Conservation (phyloP, 2,888 invertebrate genomes). For the Drosophila imparisetae region DNA sequence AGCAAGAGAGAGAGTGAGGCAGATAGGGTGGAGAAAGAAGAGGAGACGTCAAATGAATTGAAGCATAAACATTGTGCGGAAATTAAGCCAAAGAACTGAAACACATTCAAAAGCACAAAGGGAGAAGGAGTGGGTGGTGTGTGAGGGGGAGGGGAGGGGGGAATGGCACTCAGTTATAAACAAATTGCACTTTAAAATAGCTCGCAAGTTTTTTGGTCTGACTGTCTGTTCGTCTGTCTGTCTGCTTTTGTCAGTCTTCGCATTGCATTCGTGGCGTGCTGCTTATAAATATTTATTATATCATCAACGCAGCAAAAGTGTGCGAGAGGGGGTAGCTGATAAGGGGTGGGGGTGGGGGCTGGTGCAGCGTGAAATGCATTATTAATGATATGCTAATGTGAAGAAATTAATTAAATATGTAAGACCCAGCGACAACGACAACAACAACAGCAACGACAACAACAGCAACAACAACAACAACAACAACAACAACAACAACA, state of each 20-base stretch:
- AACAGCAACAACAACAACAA: background rate
- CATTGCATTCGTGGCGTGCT: slow-evolving; percentile 49
- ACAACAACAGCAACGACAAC: too few species aligned
- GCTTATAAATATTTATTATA: slow-evolving; percentile 73
- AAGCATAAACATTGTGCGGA: slow-evolving; percentile 71
- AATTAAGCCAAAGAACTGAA: slow-evolving; percentile 61
- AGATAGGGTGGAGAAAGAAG: background rate
- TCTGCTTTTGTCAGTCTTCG: slow-evolving; percentile 17
- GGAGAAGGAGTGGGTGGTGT: background rate
- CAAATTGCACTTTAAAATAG: slow-evolving; percentile 64
- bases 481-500: too few species aligned
- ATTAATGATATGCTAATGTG: slow-evolving; percentile 78
- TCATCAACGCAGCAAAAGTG: slow-evolving; percentile 48
- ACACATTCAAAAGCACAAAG: slow-evolving; percentile 4
- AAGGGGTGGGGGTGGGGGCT: background rate
- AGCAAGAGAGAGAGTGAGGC: background rate
- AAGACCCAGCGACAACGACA: slow-evolving; percentile 18
- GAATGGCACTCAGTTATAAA: slow-evolving; percentile 40
- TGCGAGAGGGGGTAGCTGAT: background rate
- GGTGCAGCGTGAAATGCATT: slow-evolving; percentile 65
- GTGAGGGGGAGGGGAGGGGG: background rate
- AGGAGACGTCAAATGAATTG: slow-evolving; percentile 49
- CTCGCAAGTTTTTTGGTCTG: slow-evolving; percentile 21
- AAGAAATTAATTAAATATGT: slow-evolving; percentile 64
- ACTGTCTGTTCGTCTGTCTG: slow-evolving; percentile 12